Conservation (phyloP, 2,797 vertebrate genomes). For the Nothura maculosa region DNA sequence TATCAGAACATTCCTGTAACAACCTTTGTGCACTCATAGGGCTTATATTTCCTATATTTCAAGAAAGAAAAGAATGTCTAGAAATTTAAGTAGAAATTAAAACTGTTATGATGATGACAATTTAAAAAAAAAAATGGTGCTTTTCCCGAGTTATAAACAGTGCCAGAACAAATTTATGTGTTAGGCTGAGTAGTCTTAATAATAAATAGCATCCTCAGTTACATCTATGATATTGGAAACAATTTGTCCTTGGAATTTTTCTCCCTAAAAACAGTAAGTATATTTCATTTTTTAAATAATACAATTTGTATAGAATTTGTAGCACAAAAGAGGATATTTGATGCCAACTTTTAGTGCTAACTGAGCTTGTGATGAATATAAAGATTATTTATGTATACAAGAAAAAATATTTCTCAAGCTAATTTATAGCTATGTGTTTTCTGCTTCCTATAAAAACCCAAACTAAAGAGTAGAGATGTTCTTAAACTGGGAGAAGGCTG, state of each 20-base stretch:
- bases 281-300: neutral
- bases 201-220: neutral
- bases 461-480: neutral
- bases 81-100: neutral
- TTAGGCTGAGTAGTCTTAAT: neutral
- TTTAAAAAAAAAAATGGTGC: neutral
- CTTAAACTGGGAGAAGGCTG: neutral
- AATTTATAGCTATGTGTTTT: neutral
- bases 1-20: neutral
- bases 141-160: neutral
- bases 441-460: neutral
- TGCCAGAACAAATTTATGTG: neutral
- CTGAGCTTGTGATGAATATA: neutral
- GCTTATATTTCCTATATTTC: neutral
- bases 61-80: neutral
- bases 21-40: neutral
- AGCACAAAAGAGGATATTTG: neutral
- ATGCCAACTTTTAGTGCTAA: neutral
- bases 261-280: neutral
- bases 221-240: neutral
- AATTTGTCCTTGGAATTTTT: neutral
- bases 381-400: neutral
- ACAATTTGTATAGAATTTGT: neutral
- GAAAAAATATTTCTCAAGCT: neutral
- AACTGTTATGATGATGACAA: neutral